These are phyloP conservation scores for Actinopyga echinites DNA, from an alignment of 53 echinoderm and acorn worm genomes.

Conservation along the genomic window DNA sequence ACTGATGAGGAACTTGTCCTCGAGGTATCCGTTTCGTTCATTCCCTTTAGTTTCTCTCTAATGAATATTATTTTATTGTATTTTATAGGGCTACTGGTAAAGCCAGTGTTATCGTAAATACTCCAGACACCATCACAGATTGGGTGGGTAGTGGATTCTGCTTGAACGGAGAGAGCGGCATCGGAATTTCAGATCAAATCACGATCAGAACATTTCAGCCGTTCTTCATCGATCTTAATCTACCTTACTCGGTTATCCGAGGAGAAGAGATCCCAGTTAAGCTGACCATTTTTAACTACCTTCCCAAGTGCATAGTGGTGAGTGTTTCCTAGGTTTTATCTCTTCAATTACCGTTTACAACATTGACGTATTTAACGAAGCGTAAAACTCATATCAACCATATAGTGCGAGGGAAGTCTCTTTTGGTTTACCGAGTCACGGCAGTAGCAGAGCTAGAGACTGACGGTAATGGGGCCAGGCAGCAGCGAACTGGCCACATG, in stretches of 20 bases:
- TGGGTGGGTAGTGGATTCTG: constrained; percentile 78
- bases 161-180: constrained; percentile 51
- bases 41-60: constrained; percentile 1
- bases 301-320: constrained; percentile 70
- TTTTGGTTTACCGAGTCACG: too few species aligned
- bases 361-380: too few species aligned
- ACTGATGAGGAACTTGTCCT: too few species aligned
- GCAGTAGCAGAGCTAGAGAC: too few species aligned
- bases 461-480: too few species aligned
- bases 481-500: too few species aligned
- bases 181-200: constrained; percentile 74
- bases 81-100: neutral
- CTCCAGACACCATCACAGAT: constrained; percentile 75
- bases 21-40: too few species aligned
- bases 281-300: constrained; percentile 72
- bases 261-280: constrained; percentile 66
- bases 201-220: constrained; percentile 65
- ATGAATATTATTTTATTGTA: too few species aligned
- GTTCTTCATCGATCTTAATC: constrained; percentile 68
- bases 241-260: constrained; percentile 88
- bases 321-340: neutral
- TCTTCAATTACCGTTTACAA: too few species aligned
- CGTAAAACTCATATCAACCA: too few species aligned
- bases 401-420: too few species aligned
- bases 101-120: constrained; percentile 25